Base-by-base conservation (phyloP, 2,113 vertebrate genomes). In the Butastur rufipennis region DNA sequence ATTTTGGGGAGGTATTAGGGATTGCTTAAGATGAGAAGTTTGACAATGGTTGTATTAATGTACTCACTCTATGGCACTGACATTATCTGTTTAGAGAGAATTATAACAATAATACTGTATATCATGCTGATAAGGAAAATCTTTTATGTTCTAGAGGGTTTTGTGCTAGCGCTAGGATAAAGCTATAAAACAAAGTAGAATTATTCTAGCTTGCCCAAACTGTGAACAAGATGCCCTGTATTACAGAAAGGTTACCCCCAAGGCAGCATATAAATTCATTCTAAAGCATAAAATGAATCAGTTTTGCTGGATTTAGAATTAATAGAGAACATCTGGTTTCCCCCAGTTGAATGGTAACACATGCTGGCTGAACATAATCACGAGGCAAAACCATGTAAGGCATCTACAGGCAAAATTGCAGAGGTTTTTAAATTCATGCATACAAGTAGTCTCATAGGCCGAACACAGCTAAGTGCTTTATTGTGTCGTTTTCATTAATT, bases 301-400 rank as follows among this genome's bases (percentile, higher is more conserved):
- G 8, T 94, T 95, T 96, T 92, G 59, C 50, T 95, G 92, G 90
- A 86, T 89, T 94, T 81, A 90, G 67, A 91, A 93, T 92, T 95
- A 90, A 94, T 86, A 86, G 43, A 73, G 79, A 92, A 95, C 72
- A 90, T 93, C 80, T 94, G 77, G 81, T 96, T 97, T 91, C 29
- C 38, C 62, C 50, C 20, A 91, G 52, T 14, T 62, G 47, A 94
- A 91, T 86, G 50, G 42, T 62, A 70, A 38, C 62, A 72, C 55
- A 62, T 83, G 75, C 59, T 91, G 59, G 16, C 68, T 94, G 86
- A 94, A 95, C 74, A 78, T 48, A 83, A 85, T 38, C 75, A 55
- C 47, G 50, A 78, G 82, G 45, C 25, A 78, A 88, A 93, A 92
- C 34, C 25, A 38, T 82, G 34, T 82, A 93, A 78, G 67, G 47